Base-by-base conservation (phyloP, 2,797 vertebrate species). In the Valencia hispanica region DNA sequence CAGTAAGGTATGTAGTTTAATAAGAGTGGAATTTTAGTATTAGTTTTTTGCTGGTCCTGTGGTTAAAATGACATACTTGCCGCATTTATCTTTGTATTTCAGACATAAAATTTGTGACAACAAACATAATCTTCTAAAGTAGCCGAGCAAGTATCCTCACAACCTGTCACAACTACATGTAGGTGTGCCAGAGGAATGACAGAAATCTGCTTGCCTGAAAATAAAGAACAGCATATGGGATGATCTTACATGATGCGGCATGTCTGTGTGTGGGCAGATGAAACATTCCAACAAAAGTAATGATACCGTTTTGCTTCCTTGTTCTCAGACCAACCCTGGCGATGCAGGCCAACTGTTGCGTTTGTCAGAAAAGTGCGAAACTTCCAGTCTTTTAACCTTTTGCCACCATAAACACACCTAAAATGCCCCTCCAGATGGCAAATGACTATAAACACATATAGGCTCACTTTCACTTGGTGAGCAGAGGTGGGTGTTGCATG, bases 391-490 rank as follows among this genome's bases (percentile, higher is more conserved):
- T 87, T 84, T 84, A 73, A 86, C 71, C 78, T 84, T 72, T 77
- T 51, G 1, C 53, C 76, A 81, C 61, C 73, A 65, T 76, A 79
- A 87, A 82, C 53, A 61, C 68, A 70, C 74, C 81, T 77, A 80
- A 88, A 90, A 80, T 86, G 88, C 88, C 74, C 82, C 75, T 85
- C 85, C 92, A 93, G 89, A 90, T 92, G 89, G 90, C 75, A 89
- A 87, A 87, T 74, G 18, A 36, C 80, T 74, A 69, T 45, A 70
- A 80, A 81, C 68, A 66, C 79, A 84, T 12, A 68, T 65, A 79
- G 25, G 20, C 50, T 78, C 82, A 59, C 84, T 89, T 78, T 88
- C 79, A 50, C 83, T 79, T 72, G 74, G 82, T 88, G 75, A 80
- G 75, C 53, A 7, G 68, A 61, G 68, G 43, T 15, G 70, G 41